A percentile compares a stretch with the other conserved stretches of the same genome.
Conservation (phyloP, 2,113 vertebrate species). For the Upupa epops region DNA sequence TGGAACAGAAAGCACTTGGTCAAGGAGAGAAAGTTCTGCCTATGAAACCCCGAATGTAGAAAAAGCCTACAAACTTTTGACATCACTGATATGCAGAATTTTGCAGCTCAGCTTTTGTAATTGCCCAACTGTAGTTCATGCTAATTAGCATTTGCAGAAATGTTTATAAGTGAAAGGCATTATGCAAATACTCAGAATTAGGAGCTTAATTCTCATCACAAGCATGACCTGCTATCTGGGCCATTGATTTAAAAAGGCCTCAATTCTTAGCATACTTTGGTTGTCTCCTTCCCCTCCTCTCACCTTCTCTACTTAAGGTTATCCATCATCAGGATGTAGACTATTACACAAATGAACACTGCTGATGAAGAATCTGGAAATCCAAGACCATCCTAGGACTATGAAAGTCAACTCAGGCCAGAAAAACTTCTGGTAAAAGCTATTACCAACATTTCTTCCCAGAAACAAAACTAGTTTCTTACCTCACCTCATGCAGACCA, state of each 20-base stretch:
- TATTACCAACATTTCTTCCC: background rate
- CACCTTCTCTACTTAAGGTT: background rate
- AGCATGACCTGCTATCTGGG: slow-evolving; percentile 41
- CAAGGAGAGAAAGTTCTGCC: background rate
- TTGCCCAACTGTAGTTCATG: slow-evolving; percentile 26
- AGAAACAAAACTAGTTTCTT: background rate
- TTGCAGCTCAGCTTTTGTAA: background rate
- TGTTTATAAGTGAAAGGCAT: slow-evolving; percentile 29
- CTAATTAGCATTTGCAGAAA: slow-evolving; percentile 44
- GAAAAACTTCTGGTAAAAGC: background rate
- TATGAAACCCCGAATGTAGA: background rate
- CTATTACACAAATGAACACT: background rate
- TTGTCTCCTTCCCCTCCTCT: background rate
- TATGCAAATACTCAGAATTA: slow-evolving; percentile 51
- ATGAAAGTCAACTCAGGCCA: background rate
- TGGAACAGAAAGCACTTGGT: background rate
- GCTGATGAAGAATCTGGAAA: background rate
- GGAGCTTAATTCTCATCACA: slow-evolving; percentile 59
- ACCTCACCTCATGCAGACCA: background rate
- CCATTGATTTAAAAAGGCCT: slow-evolving; percentile 5
- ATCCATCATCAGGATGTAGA: background rate
- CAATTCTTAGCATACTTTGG: background rate
- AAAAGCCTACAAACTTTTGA: background rate
- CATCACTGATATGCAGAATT: background rate
- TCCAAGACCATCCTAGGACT: background rate